Evolutionary conservation across 2,888 invertebrate species (phyloP), one percentile per base, ranked within the genome.

Genomic region (Arrhopalites spinosus): DNA sequence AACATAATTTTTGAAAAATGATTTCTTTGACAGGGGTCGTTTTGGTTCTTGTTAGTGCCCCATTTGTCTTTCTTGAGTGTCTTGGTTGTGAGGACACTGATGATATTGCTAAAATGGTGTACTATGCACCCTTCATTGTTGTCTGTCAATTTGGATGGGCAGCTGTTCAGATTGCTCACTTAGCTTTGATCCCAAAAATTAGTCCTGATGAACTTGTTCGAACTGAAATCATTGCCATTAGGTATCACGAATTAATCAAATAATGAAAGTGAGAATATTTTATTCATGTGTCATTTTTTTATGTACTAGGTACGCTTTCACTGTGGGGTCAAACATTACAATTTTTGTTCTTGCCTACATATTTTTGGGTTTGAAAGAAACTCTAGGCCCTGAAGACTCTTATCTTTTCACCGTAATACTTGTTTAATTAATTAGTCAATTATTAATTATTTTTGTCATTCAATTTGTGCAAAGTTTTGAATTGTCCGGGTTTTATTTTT

Each of bases 81-180:
- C 86, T 92, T 77, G 89, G 89, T 70, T 93, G 93, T 84, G 84
- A 86, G 75, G 88, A 89, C 83, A 70, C 76, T 1, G 75, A 75
- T 7, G 78, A 79, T 36, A 90, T 89, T 89, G 90, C 91, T 30
- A 90, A 92, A 86, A 87, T 93, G 85, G 87, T 91, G 82, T 93
- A 93, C 85, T 93, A 90, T 86, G 88, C 90, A 30, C 88, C 91
- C 69, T 93, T 93, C 84, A 91, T 93, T 70, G 86, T 91, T 66
- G 90, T 96, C 84, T 94, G 94, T 85, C 96, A 96, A 88, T 93
- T 96, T 86, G 96, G 96, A n/a, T 96, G 96, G 96, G 95, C 96
- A 3, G 87, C 93, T 0, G 92, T 93, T 0, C 96, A 96, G 87
- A 94, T 96, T 83, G 43, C 67, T 20, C 96, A 96, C 85, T 88